Conservation (phyloP, 2,888 invertebrate species). For the Cerceris rybyensis region DNA sequence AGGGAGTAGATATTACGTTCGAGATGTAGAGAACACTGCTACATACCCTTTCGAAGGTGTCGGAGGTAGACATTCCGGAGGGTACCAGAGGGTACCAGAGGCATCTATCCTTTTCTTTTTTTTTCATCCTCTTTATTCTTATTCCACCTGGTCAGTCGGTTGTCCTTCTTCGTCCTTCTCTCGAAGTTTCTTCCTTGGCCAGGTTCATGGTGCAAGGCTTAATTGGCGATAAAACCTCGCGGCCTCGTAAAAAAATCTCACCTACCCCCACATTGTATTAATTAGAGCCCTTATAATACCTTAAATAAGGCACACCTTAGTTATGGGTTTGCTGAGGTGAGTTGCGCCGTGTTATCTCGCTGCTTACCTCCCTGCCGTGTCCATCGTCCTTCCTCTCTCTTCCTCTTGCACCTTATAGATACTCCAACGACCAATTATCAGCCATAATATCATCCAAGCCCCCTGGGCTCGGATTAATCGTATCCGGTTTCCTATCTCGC, state of each 20-base stretch:
- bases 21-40: slow-evolving; percentile 28
- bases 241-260: slow-evolving; percentile 78
- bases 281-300: slow-evolving; percentile 77
- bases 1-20: slow-evolving; percentile 37
- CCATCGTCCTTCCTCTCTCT: slow-evolving; percentile 53
- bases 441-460: slow-evolving; percentile 76
- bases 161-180: slow-evolving; percentile 33
- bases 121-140: slow-evolving; percentile 34
- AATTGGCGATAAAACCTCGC: slow-evolving; percentile 80
- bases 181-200: slow-evolving; percentile 16
- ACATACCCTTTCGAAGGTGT: slow-evolving; percentile 45
- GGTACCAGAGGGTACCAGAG: slow-evolving; percentile 42
- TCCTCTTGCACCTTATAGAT: slow-evolving; percentile 50
- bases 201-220: slow-evolving; percentile 45
- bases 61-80: slow-evolving; percentile 42
- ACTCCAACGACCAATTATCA: slow-evolving; percentile 78
- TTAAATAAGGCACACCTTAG: slow-evolving; percentile 76
- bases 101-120: slow-evolving; percentile 26
- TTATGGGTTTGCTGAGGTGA: slow-evolving; percentile 73
- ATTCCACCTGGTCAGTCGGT: slow-evolving; percentile 22
- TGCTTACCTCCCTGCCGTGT: slow-evolving; percentile 59
- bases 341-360: slow-evolving; percentile 74
- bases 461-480: slow-evolving; percentile 73
- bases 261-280: slow-evolving; percentile 79
- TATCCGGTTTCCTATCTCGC: slow-evolving; percentile 74